Percentiles rank a stretch among this genome's conserved stretches.
These are phyloP conservation scores for Tauraco hartlaubi DNA, from an alignment of 2,797 vertebrate genomes.

Conservation along the genomic window DNA sequence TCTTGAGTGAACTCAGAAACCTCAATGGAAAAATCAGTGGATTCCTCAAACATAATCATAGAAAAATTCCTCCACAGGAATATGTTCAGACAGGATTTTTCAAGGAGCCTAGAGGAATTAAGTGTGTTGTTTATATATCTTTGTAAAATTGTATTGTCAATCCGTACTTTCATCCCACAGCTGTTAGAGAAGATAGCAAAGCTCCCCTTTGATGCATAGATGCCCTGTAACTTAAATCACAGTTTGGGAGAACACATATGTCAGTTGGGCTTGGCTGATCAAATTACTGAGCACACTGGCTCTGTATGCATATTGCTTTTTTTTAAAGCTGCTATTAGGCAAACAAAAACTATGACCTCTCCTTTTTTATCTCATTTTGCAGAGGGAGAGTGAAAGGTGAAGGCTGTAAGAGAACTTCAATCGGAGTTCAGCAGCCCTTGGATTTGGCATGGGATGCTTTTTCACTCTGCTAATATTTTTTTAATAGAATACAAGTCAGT, in stretches of 20 bases:
- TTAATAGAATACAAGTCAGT: constrained; percentile 5
- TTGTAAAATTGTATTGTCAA: background rate
- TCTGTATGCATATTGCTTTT: background rate
- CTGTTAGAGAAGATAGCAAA: background rate
- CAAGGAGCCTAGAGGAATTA: background rate
- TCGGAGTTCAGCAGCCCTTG: background rate
- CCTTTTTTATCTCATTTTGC: background rate
- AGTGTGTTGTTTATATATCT: background rate
- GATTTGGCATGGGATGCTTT: background rate
- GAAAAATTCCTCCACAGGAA: background rate
- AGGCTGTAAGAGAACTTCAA: background rate
- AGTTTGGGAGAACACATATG: background rate
- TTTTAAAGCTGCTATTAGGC: background rate
- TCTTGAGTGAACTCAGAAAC: background rate
- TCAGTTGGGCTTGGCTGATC: background rate
- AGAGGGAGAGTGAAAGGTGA: background rate
- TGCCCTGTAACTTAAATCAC: background rate
- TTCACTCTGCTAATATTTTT: background rate
- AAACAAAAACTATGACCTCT: background rate
- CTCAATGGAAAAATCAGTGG: background rate
- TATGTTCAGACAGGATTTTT: constrained; percentile 3
- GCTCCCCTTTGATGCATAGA: background rate
- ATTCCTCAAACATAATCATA: background rate
- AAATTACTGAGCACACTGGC: background rate
- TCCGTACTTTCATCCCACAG: background rate